Percentiles rank a stretch among this genome's conserved stretches.
Evolutionary conservation across 2,888 invertebrate genomes (phyloP).

Genomic region (Tricholauxania praeusta): DNA sequence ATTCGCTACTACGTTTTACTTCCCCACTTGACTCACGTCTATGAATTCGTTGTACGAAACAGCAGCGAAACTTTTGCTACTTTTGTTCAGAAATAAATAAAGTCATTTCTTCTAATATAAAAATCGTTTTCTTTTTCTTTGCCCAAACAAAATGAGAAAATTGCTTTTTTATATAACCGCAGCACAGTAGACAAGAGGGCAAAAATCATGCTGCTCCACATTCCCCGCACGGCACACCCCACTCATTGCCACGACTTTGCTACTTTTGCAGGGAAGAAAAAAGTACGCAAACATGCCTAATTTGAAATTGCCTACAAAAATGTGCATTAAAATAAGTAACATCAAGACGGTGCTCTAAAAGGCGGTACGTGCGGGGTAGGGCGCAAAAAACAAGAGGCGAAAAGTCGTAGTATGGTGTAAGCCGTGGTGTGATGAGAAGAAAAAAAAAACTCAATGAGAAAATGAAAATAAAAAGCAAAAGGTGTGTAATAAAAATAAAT

Average conservation of each 20-base stretch:
- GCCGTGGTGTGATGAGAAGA: constrained; percentile 10
- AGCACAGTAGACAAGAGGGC: constrained; percentile 42
- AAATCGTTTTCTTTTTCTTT: constrained; percentile 55
- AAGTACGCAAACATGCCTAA: constrained; percentile 57
- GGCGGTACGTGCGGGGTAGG: constrained; percentile 23
- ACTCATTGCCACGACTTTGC: constrained; percentile 35
- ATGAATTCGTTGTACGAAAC: constrained; percentile 15
- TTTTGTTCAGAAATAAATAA: constrained; percentile 60
- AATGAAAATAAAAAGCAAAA: constrained; percentile 55
- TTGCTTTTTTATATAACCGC: constrained; percentile 61
- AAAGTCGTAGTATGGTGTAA: background rate
- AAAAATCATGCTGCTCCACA: constrained; percentile 41
- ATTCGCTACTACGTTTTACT: constrained; percentile 43
- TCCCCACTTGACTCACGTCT: constrained; percentile 26
- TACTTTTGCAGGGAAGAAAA: constrained; percentile 40
- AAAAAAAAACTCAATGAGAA: constrained; percentile 36
- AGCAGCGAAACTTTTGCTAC: constrained; percentile 49
- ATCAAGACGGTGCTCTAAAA: constrained; percentile 50
- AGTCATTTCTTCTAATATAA: constrained; percentile 68
- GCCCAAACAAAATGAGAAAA: constrained; percentile 59
- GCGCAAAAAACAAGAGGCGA: background rate
- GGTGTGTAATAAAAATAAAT: constrained; percentile 69
- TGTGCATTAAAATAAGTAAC: constrained; percentile 64
- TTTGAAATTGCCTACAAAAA: constrained; percentile 64
- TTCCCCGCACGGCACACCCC: constrained; percentile 37